Conservation (phyloP, 1,140 invertebrate species). For the Physella acuta region DNA sequence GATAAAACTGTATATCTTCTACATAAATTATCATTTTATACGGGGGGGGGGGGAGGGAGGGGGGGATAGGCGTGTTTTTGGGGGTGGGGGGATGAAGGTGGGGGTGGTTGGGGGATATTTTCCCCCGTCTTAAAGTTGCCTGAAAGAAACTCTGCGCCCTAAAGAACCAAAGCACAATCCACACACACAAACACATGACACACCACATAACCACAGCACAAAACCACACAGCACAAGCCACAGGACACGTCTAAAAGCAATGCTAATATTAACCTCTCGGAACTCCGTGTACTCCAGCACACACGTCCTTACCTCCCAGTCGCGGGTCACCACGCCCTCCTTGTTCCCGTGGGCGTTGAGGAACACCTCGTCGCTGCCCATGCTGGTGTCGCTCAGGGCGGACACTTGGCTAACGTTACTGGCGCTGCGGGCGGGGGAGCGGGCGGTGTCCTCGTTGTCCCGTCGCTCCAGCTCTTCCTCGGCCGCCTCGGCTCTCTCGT, state of each 20-base stretch:
- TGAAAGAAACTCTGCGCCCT: too few species aligned
- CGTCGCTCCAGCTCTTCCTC: conserved; percentile 46
- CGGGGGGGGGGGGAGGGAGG: neutral
- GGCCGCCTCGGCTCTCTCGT: conserved; percentile 46
- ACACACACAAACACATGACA: too few species aligned
- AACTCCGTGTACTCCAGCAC: neutral
- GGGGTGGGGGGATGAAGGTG: too few species aligned
- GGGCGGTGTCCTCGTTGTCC: conserved; percentile 24
- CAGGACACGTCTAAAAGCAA: neutral
- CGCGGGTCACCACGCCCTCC: conserved; percentile 37
- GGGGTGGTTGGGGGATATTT: too few species aligned
- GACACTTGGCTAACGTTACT: conserved; percentile 33
- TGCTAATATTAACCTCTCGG: neutral
- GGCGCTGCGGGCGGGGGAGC: conserved; percentile 28
- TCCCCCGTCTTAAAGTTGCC: too few species aligned
- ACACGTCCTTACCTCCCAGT: conserved; percentile 48
- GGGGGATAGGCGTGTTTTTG: neutral
- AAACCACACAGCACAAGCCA: neutral
- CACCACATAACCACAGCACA: too few species aligned
- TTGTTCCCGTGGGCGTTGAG: conserved; percentile 33
- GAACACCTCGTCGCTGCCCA: conserved; percentile 57
- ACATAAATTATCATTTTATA: neutral
- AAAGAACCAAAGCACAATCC: too few species aligned
- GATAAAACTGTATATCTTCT: neutral
- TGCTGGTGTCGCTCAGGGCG: conserved; percentile 45